Percentiles rank a stretch among this genome's conserved stretches.
These are phyloP conservation scores for Fundulus diaphanus DNA, from an alignment of 2,797 vertebrate species.

Conservation along the genomic window DNA sequence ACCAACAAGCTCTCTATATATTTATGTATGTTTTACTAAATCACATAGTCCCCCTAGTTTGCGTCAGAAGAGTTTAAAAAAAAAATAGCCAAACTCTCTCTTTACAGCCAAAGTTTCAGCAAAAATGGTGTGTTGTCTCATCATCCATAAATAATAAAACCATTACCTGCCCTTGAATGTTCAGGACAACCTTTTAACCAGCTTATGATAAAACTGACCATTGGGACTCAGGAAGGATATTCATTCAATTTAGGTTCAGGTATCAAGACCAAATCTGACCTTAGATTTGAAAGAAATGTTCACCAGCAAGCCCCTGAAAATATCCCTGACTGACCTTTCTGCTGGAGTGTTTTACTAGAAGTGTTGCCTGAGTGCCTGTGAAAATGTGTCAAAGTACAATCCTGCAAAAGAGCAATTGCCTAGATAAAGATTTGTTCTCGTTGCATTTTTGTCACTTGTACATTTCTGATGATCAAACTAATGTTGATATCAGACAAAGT, in stretches of 20 bases:
- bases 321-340: background rate
- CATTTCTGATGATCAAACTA: background rate
- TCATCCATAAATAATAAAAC: background rate
- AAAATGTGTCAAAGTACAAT: conserved; percentile 1
- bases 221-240: background rate
- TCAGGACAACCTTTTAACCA: background rate
- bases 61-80: background rate
- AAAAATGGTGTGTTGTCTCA: background rate
- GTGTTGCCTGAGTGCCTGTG: background rate
- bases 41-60: background rate
- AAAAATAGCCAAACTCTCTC: background rate
- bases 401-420: background rate
- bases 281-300: background rate
- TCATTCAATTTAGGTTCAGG: background rate
- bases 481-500: background rate
- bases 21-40: background rate
- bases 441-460: background rate
- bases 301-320: background rate
- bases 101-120: background rate
- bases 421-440: background rate
- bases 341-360: background rate
- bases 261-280: background rate
- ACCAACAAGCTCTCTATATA: background rate
- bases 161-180: background rate
- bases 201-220: background rate